phyloP scores from a whole-genome alignment of 2,113 vertebrate genomes.

The Ochotona princeps region DNA sequence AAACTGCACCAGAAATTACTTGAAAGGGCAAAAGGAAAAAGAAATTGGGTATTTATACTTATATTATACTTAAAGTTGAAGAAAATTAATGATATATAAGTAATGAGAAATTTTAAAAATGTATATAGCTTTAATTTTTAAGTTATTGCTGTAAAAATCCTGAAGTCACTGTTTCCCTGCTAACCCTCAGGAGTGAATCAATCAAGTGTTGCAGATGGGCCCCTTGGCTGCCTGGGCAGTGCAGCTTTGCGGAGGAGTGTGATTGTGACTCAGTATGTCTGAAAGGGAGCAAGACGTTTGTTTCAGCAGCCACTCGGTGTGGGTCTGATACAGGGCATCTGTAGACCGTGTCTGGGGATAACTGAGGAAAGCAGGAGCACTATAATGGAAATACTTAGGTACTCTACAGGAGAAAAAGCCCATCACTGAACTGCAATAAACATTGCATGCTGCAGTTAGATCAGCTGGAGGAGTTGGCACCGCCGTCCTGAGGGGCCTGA shows the following conservation, averaged over 20 bases:
- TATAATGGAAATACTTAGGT: constrained; percentile 20
- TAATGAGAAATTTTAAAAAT: constrained; percentile 20
- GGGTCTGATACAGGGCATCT: background rate
- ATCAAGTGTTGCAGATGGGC: background rate
- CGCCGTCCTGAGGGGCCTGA: background rate
- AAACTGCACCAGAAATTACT: constrained; percentile 94
- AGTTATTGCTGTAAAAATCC: constrained; percentile 30
- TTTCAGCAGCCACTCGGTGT: background rate
- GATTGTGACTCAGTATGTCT: constrained; percentile 18
- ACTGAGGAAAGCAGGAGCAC: background rate
- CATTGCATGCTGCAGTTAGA: background rate
- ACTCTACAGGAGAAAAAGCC: background rate
- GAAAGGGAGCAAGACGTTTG: background rate
- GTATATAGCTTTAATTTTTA: background rate
- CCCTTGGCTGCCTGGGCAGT: background rate
- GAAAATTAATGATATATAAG: constrained; percentile 41
- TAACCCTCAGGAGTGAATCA: background rate
- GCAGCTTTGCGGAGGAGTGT: background rate
- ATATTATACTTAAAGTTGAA: constrained; percentile 54
- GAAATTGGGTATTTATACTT: constrained; percentile 93
- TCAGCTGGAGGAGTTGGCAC: background rate
- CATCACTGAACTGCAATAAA: background rate
- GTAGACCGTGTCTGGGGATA: background rate
- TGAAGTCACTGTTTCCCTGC: background rate
- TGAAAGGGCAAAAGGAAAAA: constrained; percentile 91